phyloP scores from a whole-genome alignment of 2,888 invertebrate genomes.

The Drosophila hawaiiensis region DNA sequence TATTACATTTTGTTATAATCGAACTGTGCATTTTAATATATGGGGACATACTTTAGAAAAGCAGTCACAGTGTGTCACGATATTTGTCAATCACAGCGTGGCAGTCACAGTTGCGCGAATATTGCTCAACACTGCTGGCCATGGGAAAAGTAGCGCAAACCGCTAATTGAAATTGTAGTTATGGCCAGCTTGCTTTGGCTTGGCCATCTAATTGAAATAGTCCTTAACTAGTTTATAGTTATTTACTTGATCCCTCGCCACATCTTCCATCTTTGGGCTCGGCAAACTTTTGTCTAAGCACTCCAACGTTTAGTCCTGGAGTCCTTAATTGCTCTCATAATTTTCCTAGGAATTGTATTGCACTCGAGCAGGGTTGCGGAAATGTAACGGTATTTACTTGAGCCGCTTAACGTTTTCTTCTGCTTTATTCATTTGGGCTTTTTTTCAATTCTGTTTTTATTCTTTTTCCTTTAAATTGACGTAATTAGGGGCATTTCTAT shows the following conservation, averaged over 20 bases:
- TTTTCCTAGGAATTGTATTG: slow-evolving; percentile 52
- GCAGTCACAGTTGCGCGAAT: background rate
- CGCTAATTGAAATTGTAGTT: slow-evolving; percentile 79
- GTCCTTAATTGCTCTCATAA: slow-evolving; percentile 37
- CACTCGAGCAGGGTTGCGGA: slow-evolving; percentile 31
- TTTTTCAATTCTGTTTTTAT: slow-evolving; percentile 10
- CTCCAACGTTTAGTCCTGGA: slow-evolving; percentile 20
- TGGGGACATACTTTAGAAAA: background rate
- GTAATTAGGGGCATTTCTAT: slow-evolving; percentile 71
- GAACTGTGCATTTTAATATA: background rate
- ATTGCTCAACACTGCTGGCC: slow-evolving; percentile 16
- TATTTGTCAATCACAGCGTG: background rate
- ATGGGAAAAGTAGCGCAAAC: slow-evolving; percentile 71
- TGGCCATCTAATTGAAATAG: slow-evolving; percentile 76
- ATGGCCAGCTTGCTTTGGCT: slow-evolving; percentile 57
- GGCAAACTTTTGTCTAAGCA: slow-evolving; percentile 40
- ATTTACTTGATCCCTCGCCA: slow-evolving; percentile 58
- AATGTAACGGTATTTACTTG: slow-evolving; percentile 46
- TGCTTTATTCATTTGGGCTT: slow-evolving; percentile 11
- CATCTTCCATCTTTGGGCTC: background rate
- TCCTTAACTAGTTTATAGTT: slow-evolving; percentile 80
- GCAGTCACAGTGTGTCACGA: background rate
- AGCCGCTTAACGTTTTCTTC: slow-evolving; percentile 50
- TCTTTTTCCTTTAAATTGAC: slow-evolving; percentile 55
- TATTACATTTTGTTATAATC: too few species aligned